Conservation (phyloP, 2,797 vertebrate genomes). For the Malurus leucopterus region DNA sequence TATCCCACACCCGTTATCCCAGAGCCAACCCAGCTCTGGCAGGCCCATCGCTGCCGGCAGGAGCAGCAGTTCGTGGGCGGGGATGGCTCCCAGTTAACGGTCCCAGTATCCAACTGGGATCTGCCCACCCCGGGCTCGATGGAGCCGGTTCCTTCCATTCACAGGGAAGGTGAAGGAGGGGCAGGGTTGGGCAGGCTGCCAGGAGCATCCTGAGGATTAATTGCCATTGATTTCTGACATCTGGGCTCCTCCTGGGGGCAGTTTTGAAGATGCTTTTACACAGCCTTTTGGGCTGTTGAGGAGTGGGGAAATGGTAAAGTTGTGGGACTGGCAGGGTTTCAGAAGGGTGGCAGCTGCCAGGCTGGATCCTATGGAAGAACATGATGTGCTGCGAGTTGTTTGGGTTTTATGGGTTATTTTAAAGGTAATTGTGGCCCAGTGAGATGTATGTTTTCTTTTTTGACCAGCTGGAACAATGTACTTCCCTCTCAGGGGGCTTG, state of each 20-base stretch:
- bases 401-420: neutral
- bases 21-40: neutral
- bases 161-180: neutral
- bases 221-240: neutral
- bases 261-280: neutral
- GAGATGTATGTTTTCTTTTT: neutral
- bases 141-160: neutral
- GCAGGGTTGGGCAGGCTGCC: neutral
- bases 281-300: neutral
- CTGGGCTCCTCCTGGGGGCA: neutral
- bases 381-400: neutral
- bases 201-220: neutral
- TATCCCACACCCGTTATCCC: neutral
- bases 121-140: neutral
- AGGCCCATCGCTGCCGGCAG: neutral
- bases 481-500: constrained; percentile 19
- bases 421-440: neutral
- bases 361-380: neutral
- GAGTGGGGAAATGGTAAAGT: neutral
- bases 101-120: neutral
- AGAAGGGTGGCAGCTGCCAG: neutral
- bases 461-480: neutral
- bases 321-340: neutral
- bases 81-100: neutral
- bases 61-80: neutral